Base-by-base conservation (phyloP, 2,797 vertebrate species). In the Fundulus diaphanus region DNA sequence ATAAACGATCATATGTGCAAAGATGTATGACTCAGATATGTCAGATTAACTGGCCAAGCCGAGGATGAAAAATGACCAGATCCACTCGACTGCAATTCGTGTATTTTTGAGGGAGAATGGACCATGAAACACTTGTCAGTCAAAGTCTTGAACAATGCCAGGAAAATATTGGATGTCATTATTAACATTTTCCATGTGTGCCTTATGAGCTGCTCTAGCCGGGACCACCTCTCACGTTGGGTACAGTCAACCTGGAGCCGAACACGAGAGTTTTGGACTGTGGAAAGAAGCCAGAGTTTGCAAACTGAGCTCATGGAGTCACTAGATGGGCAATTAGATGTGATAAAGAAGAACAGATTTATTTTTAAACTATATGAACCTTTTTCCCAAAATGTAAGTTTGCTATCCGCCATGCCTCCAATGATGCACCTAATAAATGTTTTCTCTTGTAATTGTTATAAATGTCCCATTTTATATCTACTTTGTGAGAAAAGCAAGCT, bases 21-120 rank as follows among this genome's bases (percentile, higher is more conserved):
- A 75, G 7, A 11, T 68, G 49, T 61, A 69, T 83, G 82, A 83
- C 70, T 82, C 79, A 82, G 57, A 77, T 61, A 83, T n/a, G n/a
- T n/a, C n/a, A 82, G 80, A 61, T 72, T 78, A 78, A 80, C 29
- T 29, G 8, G 57, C 20, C 70, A 67, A 18, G 35, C 52, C 74
- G 0, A 33, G 81, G 80, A 83, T 2, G 3, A 82, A 81, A 73
- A 69, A 27, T 73, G 24, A 80, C 52, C 31, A 20, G 59, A 67
- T 68, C 31, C 29, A 24, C 1, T 29, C 6, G 37, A 67, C 72
- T 70, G 61, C 18, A 46, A 80, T 79, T 82, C 24, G 54, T 57
- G 31, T 59, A 78, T 79, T 78, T 76, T 76, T 27, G 57, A 16
- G 70, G 56, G 67, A n/a, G 22, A 70, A 76, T 69, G 31, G 59